Base-by-base conservation (phyloP, 2,113 vertebrate genomes). In the Oreochromis niloticus region DNA sequence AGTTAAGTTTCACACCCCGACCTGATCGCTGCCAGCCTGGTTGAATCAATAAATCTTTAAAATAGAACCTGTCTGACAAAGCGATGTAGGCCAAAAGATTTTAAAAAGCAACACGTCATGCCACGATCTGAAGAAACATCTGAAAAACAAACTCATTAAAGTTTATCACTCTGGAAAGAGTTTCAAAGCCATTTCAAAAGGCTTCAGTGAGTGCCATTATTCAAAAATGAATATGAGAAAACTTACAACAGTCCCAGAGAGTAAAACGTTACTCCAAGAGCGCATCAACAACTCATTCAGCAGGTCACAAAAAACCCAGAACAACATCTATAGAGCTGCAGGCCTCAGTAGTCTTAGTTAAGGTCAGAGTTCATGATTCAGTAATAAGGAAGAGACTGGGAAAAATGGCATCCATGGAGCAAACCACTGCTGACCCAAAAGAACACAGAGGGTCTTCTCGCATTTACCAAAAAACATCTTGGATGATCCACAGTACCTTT, bases 331-430 rank as follows among this genome's bases (percentile, higher is more conserved):
- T n/a, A 0, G 32, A 39, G 34, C 61, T 66, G 61, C 61, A 66
- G 0, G 0, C 9, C 9, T 66, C 32, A 36, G 32, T n/a, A 66
- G 61, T 0, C 61, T 36, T 66, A 7, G 10, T n/a, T 39, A n/a
- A 66, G 61, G 32, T 66, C 61, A 66, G 17, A 63, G 59, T 63
- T 63, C 32, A 36, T 4, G 59, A 66, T 39, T 66, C 61, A 39
- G 7, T 66, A 66, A 39, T n/a, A 39, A 66, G 32, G 0, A 66
- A 66, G 61, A 66, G 61, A 39, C 17, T n/a, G 32, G 32, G 61
- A 0, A 68, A 68, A 68, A 4, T 41, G 39, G 39, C 39, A 5
- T 41, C 39, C 39, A 41, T 41, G n/a, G 63, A 39, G 6, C 6
- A 68, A 68, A 68, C 34, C 1, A 8, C 63, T 13, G 63, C 34